Conservation (phyloP, 1,140 invertebrate genomes). For the Drosophila chauvacae region DNA sequence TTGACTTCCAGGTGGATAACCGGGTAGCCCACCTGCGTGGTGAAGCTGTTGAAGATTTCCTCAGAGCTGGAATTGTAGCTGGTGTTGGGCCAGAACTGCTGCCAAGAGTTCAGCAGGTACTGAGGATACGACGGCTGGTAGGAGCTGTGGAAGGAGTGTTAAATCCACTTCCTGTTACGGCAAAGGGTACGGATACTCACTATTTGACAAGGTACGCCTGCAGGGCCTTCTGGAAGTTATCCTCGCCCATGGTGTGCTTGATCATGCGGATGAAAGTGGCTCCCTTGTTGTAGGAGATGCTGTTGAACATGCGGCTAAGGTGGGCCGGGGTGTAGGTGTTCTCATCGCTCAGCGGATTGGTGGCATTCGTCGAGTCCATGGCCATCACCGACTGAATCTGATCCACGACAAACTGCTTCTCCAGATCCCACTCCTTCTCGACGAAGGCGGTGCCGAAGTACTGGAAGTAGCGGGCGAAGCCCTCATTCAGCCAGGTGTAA, state of each 20-base stretch:
- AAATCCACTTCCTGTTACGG: not conserved
- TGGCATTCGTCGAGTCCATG: conserved; percentile 87
- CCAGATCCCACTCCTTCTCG: conserved; percentile 85
- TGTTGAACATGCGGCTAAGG: conserved; percentile 86
- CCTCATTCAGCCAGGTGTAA: conserved; percentile 89
- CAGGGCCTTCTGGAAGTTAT: conserved; percentile 87
- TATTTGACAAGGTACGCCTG: conserved; percentile 85
- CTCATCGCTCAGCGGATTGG: conserved; percentile 87
- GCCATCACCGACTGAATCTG: conserved; percentile 88
- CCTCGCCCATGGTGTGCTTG: conserved; percentile 88
- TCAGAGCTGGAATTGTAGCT: conserved; percentile 45
- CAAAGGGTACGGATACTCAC: conserved; percentile 73
- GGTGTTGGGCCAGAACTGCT: conserved; percentile 70
- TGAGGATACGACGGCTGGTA: conserved; percentile 85
- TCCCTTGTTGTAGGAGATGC: conserved; percentile 88
- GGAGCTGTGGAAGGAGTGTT: conserved; percentile 24
- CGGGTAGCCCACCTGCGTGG: conserved; percentile 90
- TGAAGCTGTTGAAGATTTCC: conserved; percentile 89
- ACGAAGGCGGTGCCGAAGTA: conserved; percentile 88
- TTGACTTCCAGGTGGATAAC: conserved; percentile 85
- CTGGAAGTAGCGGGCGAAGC: conserved; percentile 89
- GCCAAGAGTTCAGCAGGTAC: conserved; percentile 88
- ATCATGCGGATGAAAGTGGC: conserved; percentile 91
- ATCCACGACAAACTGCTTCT: conserved; percentile 87
- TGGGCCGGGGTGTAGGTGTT: conserved; percentile 85